Conservation (phyloP, 2,797 vertebrate genomes). For the Typhlichthys subterraneus region DNA sequence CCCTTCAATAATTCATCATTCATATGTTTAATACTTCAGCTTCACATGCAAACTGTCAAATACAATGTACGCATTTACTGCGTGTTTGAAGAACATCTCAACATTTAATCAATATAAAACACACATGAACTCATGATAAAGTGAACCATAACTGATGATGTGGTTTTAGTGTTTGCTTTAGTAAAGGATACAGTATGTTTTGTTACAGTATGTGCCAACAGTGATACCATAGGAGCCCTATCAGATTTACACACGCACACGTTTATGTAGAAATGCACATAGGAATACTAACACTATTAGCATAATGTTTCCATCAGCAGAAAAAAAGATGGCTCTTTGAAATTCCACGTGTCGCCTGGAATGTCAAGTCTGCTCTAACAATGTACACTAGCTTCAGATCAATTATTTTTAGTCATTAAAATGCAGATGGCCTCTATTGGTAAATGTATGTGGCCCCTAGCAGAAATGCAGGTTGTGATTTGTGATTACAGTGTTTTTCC, state of each 20-base stretch:
- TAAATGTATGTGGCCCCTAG: slow-evolving; percentile 42
- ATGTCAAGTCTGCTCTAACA: slow-evolving; percentile 49
- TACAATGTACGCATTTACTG: too few species aligned
- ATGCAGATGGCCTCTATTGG: slow-evolving; percentile 59
- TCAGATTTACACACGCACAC: slow-evolving; percentile 21
- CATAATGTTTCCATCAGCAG: slow-evolving; percentile 70
- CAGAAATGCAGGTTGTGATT: slow-evolving; percentile 40
- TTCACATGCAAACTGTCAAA: too few species aligned
- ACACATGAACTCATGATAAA: too few species aligned
- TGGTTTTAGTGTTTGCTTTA: too few species aligned
- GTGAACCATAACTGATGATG: too few species aligned
- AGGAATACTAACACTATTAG: slow-evolving; percentile 61
- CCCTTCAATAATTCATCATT: too few species aligned
- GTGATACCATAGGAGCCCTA: too few species aligned
- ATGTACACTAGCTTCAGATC: slow-evolving; percentile 47
- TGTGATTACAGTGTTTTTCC: slow-evolving; percentile 26
- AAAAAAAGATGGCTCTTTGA: slow-evolving; percentile 48
- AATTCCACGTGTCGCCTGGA: slow-evolving; percentile 46
- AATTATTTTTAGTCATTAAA: slow-evolving; percentile 65
- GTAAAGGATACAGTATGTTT: too few species aligned
- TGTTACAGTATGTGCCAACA: too few species aligned
- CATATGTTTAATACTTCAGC: too few species aligned
- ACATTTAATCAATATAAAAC: too few species aligned
- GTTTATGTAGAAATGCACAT: slow-evolving; percentile 50
- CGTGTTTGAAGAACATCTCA: too few species aligned